Percentiles rank a stretch among this genome's conserved stretches.
These are phyloP conservation scores for Falcaria lacertinaria DNA, from an alignment of 2,888 invertebrate genomes.

Conservation along the genomic window DNA sequence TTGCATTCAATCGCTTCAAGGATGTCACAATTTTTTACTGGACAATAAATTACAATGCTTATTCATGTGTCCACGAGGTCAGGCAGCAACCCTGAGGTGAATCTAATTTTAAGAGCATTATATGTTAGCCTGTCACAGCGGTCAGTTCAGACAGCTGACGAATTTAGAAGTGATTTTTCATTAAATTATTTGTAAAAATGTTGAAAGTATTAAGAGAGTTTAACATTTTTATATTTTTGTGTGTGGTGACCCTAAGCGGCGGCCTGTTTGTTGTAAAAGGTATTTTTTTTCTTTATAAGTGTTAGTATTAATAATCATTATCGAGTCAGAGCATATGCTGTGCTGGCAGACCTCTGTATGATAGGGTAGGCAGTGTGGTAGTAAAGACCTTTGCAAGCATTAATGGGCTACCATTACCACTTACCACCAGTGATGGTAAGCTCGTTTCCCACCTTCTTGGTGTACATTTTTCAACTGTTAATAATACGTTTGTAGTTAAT, in stretches of 20 bases:
- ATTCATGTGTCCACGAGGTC: constrained; percentile 50
- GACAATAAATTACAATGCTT: constrained; percentile 33
- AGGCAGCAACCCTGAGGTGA: constrained; percentile 25
- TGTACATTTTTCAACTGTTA: too few species aligned
- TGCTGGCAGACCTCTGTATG: too few species aligned
- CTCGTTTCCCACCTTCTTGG: too few species aligned
- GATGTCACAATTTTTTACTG: constrained; percentile 60
- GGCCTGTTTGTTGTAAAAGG: constrained; percentile 55
- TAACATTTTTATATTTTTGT: constrained; percentile 29
- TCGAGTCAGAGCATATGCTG: too few species aligned
- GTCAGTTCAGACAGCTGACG: constrained; percentile 23
- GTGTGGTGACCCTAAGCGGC: constrained; percentile 29
- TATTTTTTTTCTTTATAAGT: constrained; percentile 32
- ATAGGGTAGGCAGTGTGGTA: too few species aligned
- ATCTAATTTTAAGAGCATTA: constrained; percentile 21
- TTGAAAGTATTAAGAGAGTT: constrained; percentile 15
- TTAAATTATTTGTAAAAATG: constrained; percentile 12
- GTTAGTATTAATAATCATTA: too few species aligned
- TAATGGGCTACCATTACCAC: too few species aligned
- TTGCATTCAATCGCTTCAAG: constrained; percentile 45
- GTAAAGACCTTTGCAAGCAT: too few species aligned
- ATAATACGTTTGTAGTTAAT: too few species aligned
- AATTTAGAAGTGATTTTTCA: constrained; percentile 6
- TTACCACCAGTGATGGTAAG: too few species aligned
- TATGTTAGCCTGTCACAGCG: constrained; percentile 12